Evolutionary conservation across 2,113 vertebrate genomes (phyloP), one percentile per base, ranked within the genome.

Genomic region (Corythornis cristatus): DNA sequence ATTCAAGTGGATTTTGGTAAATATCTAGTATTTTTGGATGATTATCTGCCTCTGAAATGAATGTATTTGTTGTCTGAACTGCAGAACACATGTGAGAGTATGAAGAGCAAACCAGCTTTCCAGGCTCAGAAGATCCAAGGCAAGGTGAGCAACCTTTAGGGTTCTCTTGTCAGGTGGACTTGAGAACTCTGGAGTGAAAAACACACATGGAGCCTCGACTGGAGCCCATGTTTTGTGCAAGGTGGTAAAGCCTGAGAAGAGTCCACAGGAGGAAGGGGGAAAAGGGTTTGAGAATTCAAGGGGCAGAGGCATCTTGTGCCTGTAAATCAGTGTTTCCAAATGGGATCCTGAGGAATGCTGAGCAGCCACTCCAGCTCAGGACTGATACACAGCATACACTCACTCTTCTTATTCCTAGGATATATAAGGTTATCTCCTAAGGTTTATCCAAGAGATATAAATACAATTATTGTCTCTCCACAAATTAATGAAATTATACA

Each of bases 91-190:
- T 10, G 14, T 10, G 82, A 85, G 18, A 64, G 5, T 70, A 45
- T n/a, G 46, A 74, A 87, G 37, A 62, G 18, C 22, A 84, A 67
- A 64, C 56, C 92, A 58, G 35, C 61, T 71, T 95, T 96, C 64
- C 93, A 53, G 46, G 94, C 95, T 83, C 96, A 92, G 68, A 93
- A 96, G 83, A 88, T 96, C 31, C 93, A 68, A 73, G 84, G 48
- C 35, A 95, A 90, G 81, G 96, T 97, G 33, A 96, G 95, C 40
- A 91, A 43, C 12, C 26, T 65, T 66, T 79, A 58, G 91, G 31
- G 28, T 64, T 45, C 37, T 33, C 3, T 35, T 91, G 29, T 43
- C 29, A 80, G 29, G 65, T 48, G 15, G 48, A 64, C 17, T 86
- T 90, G 56, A 45, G 93, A 73, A 82, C n/a, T 64, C 19, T 37